Conservation (phyloP, 2,888 invertebrate genomes). For the Spicauda simplicius region DNA sequence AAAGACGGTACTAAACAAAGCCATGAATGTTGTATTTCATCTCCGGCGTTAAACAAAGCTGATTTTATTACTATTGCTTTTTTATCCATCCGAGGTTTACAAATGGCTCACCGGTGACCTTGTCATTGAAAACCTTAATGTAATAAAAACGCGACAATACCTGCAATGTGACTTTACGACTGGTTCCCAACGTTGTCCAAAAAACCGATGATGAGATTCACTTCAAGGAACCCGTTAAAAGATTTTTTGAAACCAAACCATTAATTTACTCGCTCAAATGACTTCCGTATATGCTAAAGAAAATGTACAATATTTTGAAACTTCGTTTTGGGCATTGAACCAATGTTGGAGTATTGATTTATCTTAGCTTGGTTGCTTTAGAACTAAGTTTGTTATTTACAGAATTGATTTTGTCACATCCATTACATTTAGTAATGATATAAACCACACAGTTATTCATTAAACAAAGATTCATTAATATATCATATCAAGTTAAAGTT, state of each 20-base stretch:
- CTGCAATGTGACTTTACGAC: slow-evolving; percentile 44
- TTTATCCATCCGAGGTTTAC: slow-evolving; percentile 29
- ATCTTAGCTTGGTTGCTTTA: too few species aligned
- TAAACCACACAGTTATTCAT: too few species aligned
- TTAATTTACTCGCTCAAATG: slow-evolving; percentile 26
- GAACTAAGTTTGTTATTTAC: too few species aligned
- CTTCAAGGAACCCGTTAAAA: slow-evolving; percentile 28
- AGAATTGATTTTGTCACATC: too few species aligned
- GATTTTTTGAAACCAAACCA: slow-evolving; percentile 13
- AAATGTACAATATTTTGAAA: slow-evolving; percentile 7
- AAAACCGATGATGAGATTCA: slow-evolving; percentile 28
- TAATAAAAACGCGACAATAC: slow-evolving; percentile 43
- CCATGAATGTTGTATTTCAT: slow-evolving; percentile 7
- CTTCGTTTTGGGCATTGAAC: background rate
- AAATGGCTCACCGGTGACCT: slow-evolving; percentile 41
- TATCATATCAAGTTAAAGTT: too few species aligned
- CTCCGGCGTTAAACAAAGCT: slow-evolving; percentile 22
- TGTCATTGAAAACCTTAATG: slow-evolving; percentile 41
- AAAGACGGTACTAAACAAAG: background rate
- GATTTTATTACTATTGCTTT: slow-evolving; percentile 35
- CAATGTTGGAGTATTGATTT: background rate
- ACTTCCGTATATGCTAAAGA: slow-evolving; percentile 26
- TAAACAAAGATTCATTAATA: too few species aligned
- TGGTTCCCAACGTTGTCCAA: slow-evolving; percentile 35
- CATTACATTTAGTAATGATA: too few species aligned